Percentiles rank a stretch among this genome's conserved stretches.
These are phyloP conservation scores for Nomada flava DNA, from an alignment of 2,888 invertebrate genomes.

Conservation along the genomic window DNA sequence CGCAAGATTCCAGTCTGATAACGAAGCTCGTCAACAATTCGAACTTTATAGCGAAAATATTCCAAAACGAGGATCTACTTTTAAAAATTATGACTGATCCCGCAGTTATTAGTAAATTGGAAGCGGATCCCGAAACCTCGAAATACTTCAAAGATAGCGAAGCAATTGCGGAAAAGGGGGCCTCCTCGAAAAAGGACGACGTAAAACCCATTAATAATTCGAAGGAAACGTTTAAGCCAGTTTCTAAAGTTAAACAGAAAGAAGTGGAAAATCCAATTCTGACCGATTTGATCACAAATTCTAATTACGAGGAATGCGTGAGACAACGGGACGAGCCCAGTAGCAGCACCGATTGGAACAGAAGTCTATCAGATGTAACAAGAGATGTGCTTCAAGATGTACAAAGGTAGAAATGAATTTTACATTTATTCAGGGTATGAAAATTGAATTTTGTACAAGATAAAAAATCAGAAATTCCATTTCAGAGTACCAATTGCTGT, in stretches of 20 bases:
- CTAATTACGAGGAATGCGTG: constrained; percentile 74
- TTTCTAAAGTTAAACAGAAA: constrained; percentile 70
- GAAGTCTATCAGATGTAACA: constrained; percentile 84
- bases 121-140: constrained; percentile 77
- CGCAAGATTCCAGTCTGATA: constrained; percentile 71
- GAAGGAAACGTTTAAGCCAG: constrained; percentile 72
- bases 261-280: constrained; percentile 78
- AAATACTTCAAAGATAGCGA: constrained; percentile 72
- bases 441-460: neutral
- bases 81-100: constrained; percentile 76
- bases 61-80: constrained; percentile 75
- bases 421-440: constrained; percentile 6
- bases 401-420: constrained; percentile 85
- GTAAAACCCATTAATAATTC: constrained; percentile 59
- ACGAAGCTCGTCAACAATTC: constrained; percentile 76
- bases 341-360: constrained; percentile 66
- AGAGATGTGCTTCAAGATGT: constrained; percentile 89
- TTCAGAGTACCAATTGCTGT: constrained; percentile 86
- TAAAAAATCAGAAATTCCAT: constrained; percentile 53
- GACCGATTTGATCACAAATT: constrained; percentile 80
- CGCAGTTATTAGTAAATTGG: constrained; percentile 70
- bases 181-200: constrained; percentile 36
- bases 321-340: constrained; percentile 53
- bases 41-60: constrained; percentile 75
- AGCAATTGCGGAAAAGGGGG: constrained; percentile 38